Base-by-base conservation (phyloP, 2,113 vertebrate genomes). In the Oncorhynchus clarkii region DNA sequence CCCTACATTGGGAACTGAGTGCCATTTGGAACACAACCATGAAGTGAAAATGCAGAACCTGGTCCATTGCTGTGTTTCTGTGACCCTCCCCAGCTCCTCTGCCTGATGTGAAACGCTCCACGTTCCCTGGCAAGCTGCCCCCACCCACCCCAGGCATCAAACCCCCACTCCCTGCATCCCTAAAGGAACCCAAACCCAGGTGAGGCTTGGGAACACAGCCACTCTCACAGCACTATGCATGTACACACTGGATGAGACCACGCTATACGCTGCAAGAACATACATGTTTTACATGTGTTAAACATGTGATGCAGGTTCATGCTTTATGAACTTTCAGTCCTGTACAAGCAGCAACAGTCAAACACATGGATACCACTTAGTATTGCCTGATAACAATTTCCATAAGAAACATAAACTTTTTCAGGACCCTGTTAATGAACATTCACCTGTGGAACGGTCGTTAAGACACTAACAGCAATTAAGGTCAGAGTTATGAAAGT, bases 141-240 rank as follows among this genome's bases (percentile, higher is more conserved):
- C 82, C 85, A 4, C 82, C 84, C 1, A n/a, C 71, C 45, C 82
- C 72, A 1, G 54, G 67, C 60, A 8, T 64, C 12, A 93, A 90
- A 74, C 87, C 88, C 0, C 54, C 77, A 70, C 71, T 86, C 22
- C 87, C 78, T 1, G 22, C n/a, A 0, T 70, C 57, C 74, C 26
- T 84, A 34, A 92, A 89, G 75, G 89, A 93, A 59, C 31, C 57
- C 26, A 91, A 89, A 77, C 54, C 71, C 64, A 88, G 86, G 93
- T 91, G 59, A 62, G n/a, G 18, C 51, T 62, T 22, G n/a, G 59
- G 5, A 18, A 54, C 51, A 16, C 39, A 45, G 39, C 2, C 39
- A 45, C 39, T 12, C 39, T 57, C 54, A 57, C 54, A 18, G 54
- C 54, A 57, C 54, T 7, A 20, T 57, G 18, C 13, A 57, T 20